These are phyloP conservation scores for Euzophera pinguis DNA, from an alignment of 2,888 invertebrate species.

Conservation along the genomic window DNA sequence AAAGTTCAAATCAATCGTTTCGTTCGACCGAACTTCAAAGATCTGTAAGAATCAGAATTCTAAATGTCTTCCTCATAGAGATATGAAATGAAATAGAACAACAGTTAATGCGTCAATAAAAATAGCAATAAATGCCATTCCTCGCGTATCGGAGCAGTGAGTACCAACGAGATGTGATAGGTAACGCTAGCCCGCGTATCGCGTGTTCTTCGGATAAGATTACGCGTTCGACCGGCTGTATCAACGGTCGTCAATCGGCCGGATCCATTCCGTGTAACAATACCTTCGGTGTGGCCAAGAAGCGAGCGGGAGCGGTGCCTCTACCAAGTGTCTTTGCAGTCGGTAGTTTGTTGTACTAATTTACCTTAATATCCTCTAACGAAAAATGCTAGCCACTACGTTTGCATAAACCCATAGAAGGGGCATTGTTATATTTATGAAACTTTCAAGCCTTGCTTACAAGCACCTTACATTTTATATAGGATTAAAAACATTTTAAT, in stretches of 20 bases:
- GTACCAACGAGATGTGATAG: constrained; percentile 55
- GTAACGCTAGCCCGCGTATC: constrained; percentile 74
- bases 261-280: constrained; percentile 78
- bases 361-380: too few relatives aligned
- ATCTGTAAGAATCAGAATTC: neutral
- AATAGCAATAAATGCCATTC: constrained; percentile 27
- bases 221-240: constrained; percentile 74
- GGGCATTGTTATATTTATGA: too few relatives aligned
- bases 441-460: too few relatives aligned
- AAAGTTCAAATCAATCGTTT: too few relatives aligned
- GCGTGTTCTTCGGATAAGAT: constrained; percentile 67
- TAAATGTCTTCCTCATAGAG: neutral
- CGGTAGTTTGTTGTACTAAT: too few relatives aligned
- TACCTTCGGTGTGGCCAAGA: constrained; percentile 54
- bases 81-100: constrained; percentile 6
- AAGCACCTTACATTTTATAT: too few relatives aligned
- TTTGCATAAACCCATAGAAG: too few relatives aligned
- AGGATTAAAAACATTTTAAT: too few relatives aligned
- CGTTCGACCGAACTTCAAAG: neutral
- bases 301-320: constrained; percentile 28
- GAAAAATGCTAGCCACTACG: too few relatives aligned
- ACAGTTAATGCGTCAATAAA: constrained; percentile 25
- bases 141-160: constrained; percentile 24
- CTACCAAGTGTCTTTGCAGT: too few relatives aligned
- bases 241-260: constrained; percentile 77